Evolutionary conservation across 2,113 vertebrate genomes (phyloP).

Genomic region (Thamnaconus septentrionalis): DNA sequence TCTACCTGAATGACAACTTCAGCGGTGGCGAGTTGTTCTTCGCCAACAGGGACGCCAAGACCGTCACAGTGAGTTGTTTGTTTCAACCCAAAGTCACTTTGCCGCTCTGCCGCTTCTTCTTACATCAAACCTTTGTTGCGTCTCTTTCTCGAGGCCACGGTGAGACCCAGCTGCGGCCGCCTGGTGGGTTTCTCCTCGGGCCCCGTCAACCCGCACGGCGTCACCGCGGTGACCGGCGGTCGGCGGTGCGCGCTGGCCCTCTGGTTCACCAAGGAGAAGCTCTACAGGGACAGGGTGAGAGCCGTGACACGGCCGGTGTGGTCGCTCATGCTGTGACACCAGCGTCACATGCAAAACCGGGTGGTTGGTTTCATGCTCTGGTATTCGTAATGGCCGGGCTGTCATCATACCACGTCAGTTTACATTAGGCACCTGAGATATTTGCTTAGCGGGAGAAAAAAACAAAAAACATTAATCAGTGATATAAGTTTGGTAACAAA

Average conservation of each 20-base stretch:
- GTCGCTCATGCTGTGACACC: slow-evolving; percentile 21
- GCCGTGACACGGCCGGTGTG: not conserved
- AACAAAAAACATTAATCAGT: no score
- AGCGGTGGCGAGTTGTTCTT: slow-evolving; percentile 92
- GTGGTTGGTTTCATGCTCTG: slow-evolving; percentile 27
- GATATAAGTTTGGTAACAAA: not conserved
- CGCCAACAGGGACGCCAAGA: slow-evolving; percentile 86
- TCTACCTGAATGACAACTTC: slow-evolving; percentile 95
- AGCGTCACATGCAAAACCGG: slow-evolving; percentile 56
- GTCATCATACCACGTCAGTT: not conserved
- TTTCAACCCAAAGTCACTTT: not conserved
- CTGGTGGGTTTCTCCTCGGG: slow-evolving; percentile 92
- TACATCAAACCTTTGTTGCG: not conserved
- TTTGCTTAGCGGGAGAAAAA: no score
- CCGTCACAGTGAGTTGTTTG: slow-evolving; percentile 80
- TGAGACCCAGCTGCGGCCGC: slow-evolving; percentile 88
- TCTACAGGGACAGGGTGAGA: slow-evolving; percentile 90
- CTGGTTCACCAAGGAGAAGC: slow-evolving; percentile 90
- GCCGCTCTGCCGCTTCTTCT: not conserved
- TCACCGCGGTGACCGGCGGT: slow-evolving; percentile 85
- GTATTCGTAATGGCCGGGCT: slow-evolving; percentile 11
- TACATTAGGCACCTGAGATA: not conserved
- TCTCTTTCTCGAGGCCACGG: slow-evolving; percentile 78
- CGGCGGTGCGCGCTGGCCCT: slow-evolving; percentile 87
- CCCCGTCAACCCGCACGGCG: slow-evolving; percentile 90